Conservation (phyloP, 2,888 invertebrate species). For the Sicus ferrugineus region DNA sequence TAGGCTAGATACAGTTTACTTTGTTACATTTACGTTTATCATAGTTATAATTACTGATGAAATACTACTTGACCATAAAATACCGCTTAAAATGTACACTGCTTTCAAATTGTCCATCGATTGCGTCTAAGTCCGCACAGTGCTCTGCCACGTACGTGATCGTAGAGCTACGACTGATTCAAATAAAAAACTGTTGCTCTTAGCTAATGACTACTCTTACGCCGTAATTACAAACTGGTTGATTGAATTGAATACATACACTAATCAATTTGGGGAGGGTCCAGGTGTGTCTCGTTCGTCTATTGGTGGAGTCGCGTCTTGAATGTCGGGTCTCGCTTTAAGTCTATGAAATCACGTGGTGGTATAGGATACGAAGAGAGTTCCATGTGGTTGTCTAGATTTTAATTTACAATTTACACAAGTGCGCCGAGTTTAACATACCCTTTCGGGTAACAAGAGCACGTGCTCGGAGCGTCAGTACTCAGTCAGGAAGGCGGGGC, state of each 20-base stretch:
- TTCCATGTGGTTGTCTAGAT: slow-evolving; percentile 24
- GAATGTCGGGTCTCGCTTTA: slow-evolving; percentile 36
- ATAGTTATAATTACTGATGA: slow-evolving; percentile 38
- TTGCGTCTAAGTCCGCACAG: neutral
- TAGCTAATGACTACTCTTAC: neutral
- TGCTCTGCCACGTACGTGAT: neutral
- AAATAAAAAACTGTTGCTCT: neutral
- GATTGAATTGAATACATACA: neutral
- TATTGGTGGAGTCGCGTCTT: no score
- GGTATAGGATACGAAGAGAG: slow-evolving; percentile 49
- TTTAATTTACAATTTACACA: slow-evolving; percentile 23
- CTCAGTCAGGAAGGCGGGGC: neutral
- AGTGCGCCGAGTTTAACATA: neutral
- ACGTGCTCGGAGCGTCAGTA: neutral
- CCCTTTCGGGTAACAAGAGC: neutral
- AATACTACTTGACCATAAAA: slow-evolving; percentile 40
- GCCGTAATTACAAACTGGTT: slow-evolving; percentile 13
- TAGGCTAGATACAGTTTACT: slow-evolving; percentile 24
- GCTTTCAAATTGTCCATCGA: slow-evolving; percentile 13
- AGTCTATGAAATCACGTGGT: slow-evolving; percentile 50
- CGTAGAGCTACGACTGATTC: neutral
- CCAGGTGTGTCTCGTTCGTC: neutral
- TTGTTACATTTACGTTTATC: slow-evolving; percentile 26
- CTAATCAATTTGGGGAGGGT: neutral
- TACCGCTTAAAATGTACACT: slow-evolving; percentile 31